These are phyloP conservation scores for Araneus ventricosus DNA, from an alignment of 1,140 invertebrate genomes.

Conservation along the genomic window DNA sequence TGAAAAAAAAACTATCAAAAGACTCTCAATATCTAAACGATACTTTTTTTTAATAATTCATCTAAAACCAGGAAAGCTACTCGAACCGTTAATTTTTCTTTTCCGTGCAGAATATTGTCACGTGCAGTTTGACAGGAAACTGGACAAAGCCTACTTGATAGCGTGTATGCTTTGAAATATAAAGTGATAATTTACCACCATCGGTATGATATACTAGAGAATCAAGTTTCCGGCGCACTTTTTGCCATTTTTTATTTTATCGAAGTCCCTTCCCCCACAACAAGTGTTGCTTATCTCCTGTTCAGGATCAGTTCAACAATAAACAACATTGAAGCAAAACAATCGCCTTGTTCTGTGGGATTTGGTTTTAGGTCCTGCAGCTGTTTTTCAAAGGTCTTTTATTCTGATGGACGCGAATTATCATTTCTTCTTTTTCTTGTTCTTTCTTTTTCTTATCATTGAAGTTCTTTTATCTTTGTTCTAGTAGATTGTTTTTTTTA, in stretches of 20 bases:
- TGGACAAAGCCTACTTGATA: constrained; percentile 31
- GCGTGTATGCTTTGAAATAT: constrained; percentile 30
- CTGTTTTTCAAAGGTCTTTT: neutral
- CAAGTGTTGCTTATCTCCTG: constrained; percentile 66
- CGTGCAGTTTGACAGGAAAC: constrained; percentile 46
- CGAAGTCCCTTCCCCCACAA: neutral
- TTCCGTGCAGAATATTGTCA: neutral
- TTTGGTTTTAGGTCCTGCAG: constrained; percentile 4
- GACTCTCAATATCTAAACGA: too few species aligned
- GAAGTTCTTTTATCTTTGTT: neutral
- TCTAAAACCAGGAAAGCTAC: neutral
- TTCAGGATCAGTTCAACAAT: neutral
- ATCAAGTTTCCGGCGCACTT: neutral
- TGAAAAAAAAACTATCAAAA: too few species aligned
- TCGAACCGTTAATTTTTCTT: neutral
- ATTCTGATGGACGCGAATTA: neutral
- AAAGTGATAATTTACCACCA: constrained; percentile 23
- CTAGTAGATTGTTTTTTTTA: too few species aligned
- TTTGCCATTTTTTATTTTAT: constrained; percentile 18
- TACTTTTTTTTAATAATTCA: too few species aligned
- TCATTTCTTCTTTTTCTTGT: neutral
- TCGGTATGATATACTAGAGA: neutral
- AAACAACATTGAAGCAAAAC: neutral
- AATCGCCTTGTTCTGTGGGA: neutral
- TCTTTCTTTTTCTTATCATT: neutral